Base-by-base conservation (phyloP, 2,797 vertebrate genomes). In the Pelobates cultripes region DNA sequence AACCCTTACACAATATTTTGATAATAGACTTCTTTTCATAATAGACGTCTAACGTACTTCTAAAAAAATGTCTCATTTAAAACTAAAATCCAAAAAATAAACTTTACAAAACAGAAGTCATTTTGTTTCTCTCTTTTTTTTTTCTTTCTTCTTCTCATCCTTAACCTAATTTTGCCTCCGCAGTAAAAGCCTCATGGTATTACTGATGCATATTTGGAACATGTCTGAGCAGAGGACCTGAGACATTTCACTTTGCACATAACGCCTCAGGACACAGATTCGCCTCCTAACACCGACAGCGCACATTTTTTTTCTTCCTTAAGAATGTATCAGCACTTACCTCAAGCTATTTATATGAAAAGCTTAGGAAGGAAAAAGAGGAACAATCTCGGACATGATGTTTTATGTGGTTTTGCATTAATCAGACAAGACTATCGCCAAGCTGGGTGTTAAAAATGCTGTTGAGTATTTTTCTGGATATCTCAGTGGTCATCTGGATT, bases 171-270 rank as follows among this genome's bases (percentile, higher is more conserved):
- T 89, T 90, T 80, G 73, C 88, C 91, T 86, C 85, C 86, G 13
- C 81, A 94, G 95, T 92, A 94, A 86, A 90, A 91, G 92, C 61
- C 51, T 93, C 87, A 90, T 90, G 86, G 86, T 90, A 93, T 93
- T 94, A 96, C 96, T 95, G 96, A 96, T 96, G 96, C 97, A 99
- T 98, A 98, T 95, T 97, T 98, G 91, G 91, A 92, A 95, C 97
- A 97, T 96, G 97, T 94, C 97, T 87, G 93, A 91, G 96, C 97
- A 99, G 94, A 94, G 93, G 93, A 89, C 94, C 91, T 88, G 93
- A 95, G 95, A 96, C 96, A 96, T 96, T 96, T 93, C 95, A 95
- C 95, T 93, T 92, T 64, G 7, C 61, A 64, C 61, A 64, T 40
- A 55, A 28, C 91, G 96, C 97, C 97, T 87, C 91, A 82, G 96